Conservation (phyloP, 2,113 vertebrate genomes). For the Paramormyrops kingsleyae region DNA sequence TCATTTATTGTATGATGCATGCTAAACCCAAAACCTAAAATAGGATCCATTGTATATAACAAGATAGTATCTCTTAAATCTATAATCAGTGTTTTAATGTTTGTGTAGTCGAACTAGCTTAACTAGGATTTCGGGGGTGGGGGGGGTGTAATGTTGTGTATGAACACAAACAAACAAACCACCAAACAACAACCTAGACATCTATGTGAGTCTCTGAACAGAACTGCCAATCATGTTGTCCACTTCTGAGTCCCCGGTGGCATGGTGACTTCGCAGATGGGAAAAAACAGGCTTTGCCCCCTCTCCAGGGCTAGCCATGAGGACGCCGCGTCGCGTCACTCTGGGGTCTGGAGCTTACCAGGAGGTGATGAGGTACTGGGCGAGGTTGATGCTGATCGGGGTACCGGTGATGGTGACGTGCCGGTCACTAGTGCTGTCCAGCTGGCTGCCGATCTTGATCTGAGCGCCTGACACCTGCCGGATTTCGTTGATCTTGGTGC, state of each 20-base stretch:
- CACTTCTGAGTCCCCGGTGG: neutral
- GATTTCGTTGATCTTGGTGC: conserved; percentile 90
- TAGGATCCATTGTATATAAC: neutral
- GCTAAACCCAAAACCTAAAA: neutral
- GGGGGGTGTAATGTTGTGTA: neutral
- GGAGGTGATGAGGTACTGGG: conserved; percentile 91
- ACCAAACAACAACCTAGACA: neutral
- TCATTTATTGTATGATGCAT: neutral
- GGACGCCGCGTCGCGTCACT: neutral
- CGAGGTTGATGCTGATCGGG: conserved; percentile 83
- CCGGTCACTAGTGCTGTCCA: conserved; percentile 78
- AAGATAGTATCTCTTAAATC: neutral
- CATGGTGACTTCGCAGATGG: neutral
- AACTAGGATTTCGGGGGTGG: neutral
- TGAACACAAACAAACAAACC: neutral
- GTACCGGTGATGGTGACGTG: conserved; percentile 86
- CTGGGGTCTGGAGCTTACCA: conserved; percentile 66
- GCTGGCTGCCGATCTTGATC: conserved; percentile 93
- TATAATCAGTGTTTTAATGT: neutral
- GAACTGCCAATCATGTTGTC: neutral
- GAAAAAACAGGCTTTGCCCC: neutral
- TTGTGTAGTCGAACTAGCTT: neutral
- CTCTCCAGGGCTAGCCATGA: neutral
- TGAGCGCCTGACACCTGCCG: conserved; percentile 87
- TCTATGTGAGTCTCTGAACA: neutral